Base-by-base conservation (phyloP, 1,140 invertebrate species). In the Campoletis sonorensis region DNA sequence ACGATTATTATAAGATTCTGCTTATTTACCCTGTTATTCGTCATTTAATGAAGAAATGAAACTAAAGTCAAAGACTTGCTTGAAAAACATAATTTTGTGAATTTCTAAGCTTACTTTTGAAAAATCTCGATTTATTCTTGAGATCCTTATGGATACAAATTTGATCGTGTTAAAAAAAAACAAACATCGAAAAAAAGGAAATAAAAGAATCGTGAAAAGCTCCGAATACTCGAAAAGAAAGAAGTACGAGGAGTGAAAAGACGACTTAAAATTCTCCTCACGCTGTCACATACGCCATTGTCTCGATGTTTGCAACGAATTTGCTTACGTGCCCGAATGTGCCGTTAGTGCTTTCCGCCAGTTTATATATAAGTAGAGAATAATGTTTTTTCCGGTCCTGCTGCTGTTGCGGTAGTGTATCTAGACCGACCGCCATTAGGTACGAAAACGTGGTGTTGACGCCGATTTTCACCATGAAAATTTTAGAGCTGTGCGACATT, bases 221-320 rank as follows among this genome's bases (percentile, higher is more conserved):
- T n/a, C 21, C n/a, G 58, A 21, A 61, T 30, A 73, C 54, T 8
- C 79, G 18, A 30, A 51, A 54, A 64, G 61, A 79, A 40, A 37
- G 40, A 73, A 64, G 58, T 58, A 64, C 33, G 58, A 70, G 61
- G 10, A 70, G 67, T 33, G 30, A 21, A 37, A 64, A 40, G 26
- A 15, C 83, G 77, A 88, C 87, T 88, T 88, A 86, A 88, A 88
- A 90, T 90, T 89, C 89, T 79, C 82, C 79, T 83, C 89, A 88
- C 87, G 88, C 78, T 77, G 81, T 82, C 78, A 86, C 88, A 87
- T 86, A 86, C 85, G 83, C 88, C 83, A 90, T 90, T 89, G 88
- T 90, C 88, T 90, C 87, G 86, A 86, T 89, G 89, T 89, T 90
- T 89, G 88, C 88, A 83, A 89, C 88, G 86, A 89, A 89, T 89